These are phyloP conservation scores for Rana temporaria DNA, from an alignment of 2,113 vertebrate species.

Conservation along the genomic window DNA sequence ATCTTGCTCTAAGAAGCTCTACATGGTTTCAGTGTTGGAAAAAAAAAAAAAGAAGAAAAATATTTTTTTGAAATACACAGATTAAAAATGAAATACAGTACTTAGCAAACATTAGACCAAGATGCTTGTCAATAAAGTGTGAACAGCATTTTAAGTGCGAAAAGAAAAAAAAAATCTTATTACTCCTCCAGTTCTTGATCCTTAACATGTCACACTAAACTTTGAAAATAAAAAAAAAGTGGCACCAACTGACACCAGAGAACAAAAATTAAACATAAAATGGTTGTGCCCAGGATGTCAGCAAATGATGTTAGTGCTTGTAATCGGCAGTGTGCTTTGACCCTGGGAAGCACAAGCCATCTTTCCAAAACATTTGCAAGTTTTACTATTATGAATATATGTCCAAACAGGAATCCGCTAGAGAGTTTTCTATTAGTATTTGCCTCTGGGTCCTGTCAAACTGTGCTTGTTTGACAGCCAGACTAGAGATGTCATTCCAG, in stretches of 20 bases:
- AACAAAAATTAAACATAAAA: constrained; percentile 79
- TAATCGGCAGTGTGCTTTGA: constrained; percentile 66
- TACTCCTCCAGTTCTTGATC: constrained; percentile 75
- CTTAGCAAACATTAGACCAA: constrained; percentile 84
- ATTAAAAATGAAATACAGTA: constrained; percentile 91
- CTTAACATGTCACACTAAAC: constrained; percentile 70
- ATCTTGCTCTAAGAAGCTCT: constrained; percentile 73
- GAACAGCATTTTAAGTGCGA: constrained; percentile 88
- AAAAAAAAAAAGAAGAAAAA: constrained; percentile 58
- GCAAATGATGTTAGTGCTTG: constrained; percentile 66
- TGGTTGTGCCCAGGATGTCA: constrained; percentile 68
- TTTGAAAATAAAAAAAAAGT: constrained; percentile 69
- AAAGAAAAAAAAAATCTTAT: constrained; percentile 74
- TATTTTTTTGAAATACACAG: constrained; percentile 66
- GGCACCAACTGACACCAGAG: constrained; percentile 78
- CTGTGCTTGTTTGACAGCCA: neutral
- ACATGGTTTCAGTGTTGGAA: constrained; percentile 87
- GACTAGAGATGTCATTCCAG: constrained; percentile 12
- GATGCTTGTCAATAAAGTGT: constrained; percentile 81
- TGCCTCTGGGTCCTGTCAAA: constrained; percentile 15
- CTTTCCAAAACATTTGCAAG: constrained; percentile 32
- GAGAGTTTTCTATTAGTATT: neutral
- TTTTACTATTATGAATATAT: neutral
- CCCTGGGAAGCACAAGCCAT: constrained; percentile 70
- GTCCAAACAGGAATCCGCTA: constrained; percentile 23